A percentile compares a stretch with the other conserved stretches of the same genome.
phyloP scores from a whole-genome alignment of 1,140 invertebrate genomes.

The Apis mellifera region DNA sequence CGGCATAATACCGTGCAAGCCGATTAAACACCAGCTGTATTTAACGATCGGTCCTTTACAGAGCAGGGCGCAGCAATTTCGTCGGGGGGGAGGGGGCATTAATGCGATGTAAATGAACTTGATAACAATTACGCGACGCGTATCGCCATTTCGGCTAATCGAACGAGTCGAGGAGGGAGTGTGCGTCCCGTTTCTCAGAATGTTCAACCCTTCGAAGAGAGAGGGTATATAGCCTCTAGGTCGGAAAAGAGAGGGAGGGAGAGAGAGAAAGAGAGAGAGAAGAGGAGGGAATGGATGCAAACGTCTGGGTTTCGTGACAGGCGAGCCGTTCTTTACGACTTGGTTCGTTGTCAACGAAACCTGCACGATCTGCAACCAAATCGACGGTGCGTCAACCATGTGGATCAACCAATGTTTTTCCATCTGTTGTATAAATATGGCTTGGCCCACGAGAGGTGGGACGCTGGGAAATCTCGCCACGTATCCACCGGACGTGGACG shows the following conservation, averaged over 20 bases:
- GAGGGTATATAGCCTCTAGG: too few relatives aligned
- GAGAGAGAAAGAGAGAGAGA: background rate
- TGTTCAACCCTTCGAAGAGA: too few relatives aligned
- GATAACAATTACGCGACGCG: conserved; percentile 58
- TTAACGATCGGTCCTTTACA: conserved; percentile 60
- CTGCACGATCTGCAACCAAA: conserved; percentile 88
- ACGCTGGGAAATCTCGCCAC: too few relatives aligned
- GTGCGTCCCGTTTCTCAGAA: too few relatives aligned
- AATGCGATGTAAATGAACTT: conserved; percentile 61
- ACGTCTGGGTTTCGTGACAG: conserved; percentile 89
- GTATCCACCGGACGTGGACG: background rate
- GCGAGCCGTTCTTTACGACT: conserved; percentile 85
- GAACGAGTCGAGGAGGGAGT: background rate
- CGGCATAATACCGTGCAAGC: conserved; percentile 59
- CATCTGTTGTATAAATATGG: conserved; percentile 36
- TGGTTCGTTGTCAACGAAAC: conserved; percentile 96
- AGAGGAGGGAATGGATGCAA: conserved; percentile 72
- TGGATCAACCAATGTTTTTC: conserved; percentile 7
- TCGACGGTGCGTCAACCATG: conserved; percentile 60
- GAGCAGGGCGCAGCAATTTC: conserved; percentile 57
- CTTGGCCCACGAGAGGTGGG: background rate
- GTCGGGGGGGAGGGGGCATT: conserved; percentile 30
- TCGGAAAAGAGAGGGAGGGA: too few relatives aligned
- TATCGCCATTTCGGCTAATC: background rate
- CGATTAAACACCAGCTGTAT: conserved; percentile 59